A percentile compares a stretch with the other conserved stretches of the same genome.
Conservation (phyloP, 1,140 invertebrate genomes). For the Drosophila watanabei region DNA sequence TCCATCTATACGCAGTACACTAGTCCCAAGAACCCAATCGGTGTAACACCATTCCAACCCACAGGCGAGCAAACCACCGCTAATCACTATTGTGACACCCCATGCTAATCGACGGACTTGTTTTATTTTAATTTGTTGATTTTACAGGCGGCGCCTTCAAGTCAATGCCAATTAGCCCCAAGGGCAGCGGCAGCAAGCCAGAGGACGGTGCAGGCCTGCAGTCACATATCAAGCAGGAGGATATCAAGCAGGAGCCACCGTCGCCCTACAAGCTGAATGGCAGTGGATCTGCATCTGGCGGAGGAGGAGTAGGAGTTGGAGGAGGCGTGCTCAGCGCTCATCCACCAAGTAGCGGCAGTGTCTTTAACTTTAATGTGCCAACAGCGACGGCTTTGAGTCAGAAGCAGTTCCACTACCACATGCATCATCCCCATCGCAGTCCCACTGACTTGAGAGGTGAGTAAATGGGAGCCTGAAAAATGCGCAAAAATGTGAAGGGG, state of each 20-base stretch:
- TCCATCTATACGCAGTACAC: constrained; percentile 88
- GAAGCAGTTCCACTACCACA: constrained; percentile 73
- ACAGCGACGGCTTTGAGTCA: constrained; percentile 69
- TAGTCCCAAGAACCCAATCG: constrained; percentile 91
- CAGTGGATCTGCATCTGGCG: constrained; percentile 35
- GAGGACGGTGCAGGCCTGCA: constrained; percentile 43
- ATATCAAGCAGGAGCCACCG: constrained; percentile 82
- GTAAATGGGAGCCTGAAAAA: background rate
- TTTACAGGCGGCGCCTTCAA: constrained; percentile 92
- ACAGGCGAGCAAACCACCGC: constrained; percentile 87
- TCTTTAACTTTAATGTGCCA: constrained; percentile 85
- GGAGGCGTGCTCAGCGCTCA: constrained; percentile 61
- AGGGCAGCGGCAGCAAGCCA: constrained; percentile 62
- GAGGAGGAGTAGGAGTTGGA: constrained; percentile 16
- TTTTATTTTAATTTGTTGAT: background rate
- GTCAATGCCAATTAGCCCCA: constrained; percentile 90
- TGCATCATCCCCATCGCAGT: constrained; percentile 72
- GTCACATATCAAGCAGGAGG: constrained; percentile 77
- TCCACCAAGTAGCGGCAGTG: constrained; percentile 49
- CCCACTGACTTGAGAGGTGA: constrained; percentile 78
- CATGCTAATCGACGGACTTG: constrained; percentile 38
- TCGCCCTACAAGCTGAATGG: constrained; percentile 82
- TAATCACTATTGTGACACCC: background rate
- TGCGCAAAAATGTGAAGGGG: background rate
- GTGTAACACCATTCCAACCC: constrained; percentile 93